These are phyloP conservation scores for Drepanosiphum platanoidis DNA, from an alignment of 2,888 invertebrate genomes.

Conservation along the genomic window DNA sequence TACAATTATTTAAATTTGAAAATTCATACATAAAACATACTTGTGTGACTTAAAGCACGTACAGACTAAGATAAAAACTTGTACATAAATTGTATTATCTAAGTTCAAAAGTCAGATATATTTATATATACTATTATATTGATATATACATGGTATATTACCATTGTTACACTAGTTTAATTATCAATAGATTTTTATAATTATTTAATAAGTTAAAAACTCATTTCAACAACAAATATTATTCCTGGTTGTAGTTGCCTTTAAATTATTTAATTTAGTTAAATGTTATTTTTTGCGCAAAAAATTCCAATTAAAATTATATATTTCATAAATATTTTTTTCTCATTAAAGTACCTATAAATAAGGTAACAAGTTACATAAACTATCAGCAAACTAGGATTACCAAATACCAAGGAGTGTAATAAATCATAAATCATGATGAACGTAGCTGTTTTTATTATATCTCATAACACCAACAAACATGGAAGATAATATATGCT, in stretches of 20 bases:
- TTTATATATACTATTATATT: no score
- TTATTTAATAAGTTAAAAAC: background rate
- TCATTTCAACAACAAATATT: background rate
- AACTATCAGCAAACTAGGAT: background rate
- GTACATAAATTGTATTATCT: background rate
- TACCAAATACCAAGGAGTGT: background rate
- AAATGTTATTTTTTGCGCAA: background rate
- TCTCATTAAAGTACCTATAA: background rate
- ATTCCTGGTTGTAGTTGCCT: background rate
- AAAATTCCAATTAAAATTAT: background rate
- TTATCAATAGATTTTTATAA: background rate
- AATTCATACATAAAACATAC: background rate
- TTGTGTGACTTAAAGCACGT: background rate
- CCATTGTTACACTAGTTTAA: background rate
- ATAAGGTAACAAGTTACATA: background rate
- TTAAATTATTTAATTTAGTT: background rate
- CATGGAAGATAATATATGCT: background rate
- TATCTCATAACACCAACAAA: background rate
- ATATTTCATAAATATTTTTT: background rate
- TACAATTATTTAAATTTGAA: no score
- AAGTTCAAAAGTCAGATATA: background rate
- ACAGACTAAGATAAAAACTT: background rate
- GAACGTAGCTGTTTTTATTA: background rate
- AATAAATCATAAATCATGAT: background rate
- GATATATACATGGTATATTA: no score